Evolutionary conservation across 2,888 invertebrate genomes (phyloP).

Genomic region (Chaetogeoica ovagalla): DNA sequence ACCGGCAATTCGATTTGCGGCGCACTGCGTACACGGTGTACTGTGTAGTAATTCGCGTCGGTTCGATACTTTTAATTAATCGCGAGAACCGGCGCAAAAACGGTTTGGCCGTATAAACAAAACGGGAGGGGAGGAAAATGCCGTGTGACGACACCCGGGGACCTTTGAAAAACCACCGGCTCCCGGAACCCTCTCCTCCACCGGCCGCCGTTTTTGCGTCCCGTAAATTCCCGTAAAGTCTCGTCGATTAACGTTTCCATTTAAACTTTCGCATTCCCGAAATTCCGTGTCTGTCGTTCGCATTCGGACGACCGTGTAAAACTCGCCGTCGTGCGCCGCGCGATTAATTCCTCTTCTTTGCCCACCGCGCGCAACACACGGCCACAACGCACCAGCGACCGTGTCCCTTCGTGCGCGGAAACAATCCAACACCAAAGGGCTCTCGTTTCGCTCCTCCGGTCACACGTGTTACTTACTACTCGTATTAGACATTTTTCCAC

Average conservation of each 20-base stretch:
- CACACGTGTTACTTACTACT: too few species aligned
- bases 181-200: background rate
- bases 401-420: too few species aligned
- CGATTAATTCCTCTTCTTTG: slow-evolving; percentile 26
- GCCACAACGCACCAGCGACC: too few species aligned
- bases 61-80: slow-evolving; percentile 19
- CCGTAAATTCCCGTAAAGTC: slow-evolving; percentile 18
- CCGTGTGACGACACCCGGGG: background rate
- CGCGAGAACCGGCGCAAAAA: slow-evolving; percentile 4
- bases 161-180: too few species aligned
- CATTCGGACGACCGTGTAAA: background rate
- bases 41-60: background rate
- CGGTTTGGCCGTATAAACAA: background rate
- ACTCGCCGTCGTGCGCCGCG: background rate
- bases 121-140: background rate
- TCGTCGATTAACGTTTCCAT: slow-evolving; percentile 44
- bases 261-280: slow-evolving; percentile 35
- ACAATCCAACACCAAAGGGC: too few species aligned
- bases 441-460: too few species aligned
- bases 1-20: too few species aligned
- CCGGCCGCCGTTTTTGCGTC: slow-evolving; percentile 11
- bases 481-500: too few species aligned
- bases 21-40: too few species aligned
- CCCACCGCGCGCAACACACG: too few species aligned
- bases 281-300: slow-evolving; percentile 25